Conservation (phyloP, 2,113 vertebrate species). For the Oreocharis arfaki region DNA sequence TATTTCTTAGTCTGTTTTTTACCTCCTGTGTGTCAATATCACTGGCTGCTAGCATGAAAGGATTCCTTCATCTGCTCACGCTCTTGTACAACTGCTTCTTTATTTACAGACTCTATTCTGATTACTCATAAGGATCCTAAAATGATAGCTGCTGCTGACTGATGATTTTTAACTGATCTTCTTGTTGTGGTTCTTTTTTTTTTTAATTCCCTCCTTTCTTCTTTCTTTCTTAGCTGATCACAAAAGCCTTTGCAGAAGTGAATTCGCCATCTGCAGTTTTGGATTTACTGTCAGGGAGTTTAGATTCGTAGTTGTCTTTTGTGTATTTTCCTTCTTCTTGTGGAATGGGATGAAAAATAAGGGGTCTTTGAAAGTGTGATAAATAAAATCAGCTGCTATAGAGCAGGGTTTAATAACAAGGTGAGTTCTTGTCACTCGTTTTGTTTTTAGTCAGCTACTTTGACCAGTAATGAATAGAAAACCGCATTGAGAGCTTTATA, state of each 20-base stretch:
- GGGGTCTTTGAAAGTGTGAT: background rate
- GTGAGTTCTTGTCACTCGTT: constrained; percentile 26
- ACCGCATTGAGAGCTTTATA: constrained; percentile 61
- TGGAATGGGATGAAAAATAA: background rate
- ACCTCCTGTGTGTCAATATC: background rate
- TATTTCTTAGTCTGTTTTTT: background rate
- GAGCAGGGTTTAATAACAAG: background rate
- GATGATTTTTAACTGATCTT: constrained; percentile 30
- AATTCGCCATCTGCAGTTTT: constrained; percentile 27
- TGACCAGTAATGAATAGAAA: constrained; percentile 73
- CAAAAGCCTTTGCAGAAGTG: constrained; percentile 1
- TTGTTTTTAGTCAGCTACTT: constrained; percentile 49
- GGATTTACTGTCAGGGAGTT: background rate
- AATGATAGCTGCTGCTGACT: constrained; percentile 11
- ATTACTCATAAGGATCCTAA: constrained; percentile 34
- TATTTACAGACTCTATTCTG: constrained; percentile 23
- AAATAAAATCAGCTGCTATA: constrained; percentile 13
- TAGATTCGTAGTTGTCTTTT: background rate
- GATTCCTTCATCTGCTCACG: background rate
- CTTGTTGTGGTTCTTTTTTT: background rate
- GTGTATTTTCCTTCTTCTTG: constrained; percentile 16
- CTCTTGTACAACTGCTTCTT: constrained; percentile 25
- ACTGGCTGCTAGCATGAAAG: background rate
- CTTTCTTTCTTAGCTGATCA: background rate
- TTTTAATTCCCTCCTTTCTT: background rate